A percentile compares a stretch with the other conserved stretches of the same genome.
Evolutionary conservation across 2,888 invertebrate species (phyloP).

Genomic region (Eristalis tenax): DNA sequence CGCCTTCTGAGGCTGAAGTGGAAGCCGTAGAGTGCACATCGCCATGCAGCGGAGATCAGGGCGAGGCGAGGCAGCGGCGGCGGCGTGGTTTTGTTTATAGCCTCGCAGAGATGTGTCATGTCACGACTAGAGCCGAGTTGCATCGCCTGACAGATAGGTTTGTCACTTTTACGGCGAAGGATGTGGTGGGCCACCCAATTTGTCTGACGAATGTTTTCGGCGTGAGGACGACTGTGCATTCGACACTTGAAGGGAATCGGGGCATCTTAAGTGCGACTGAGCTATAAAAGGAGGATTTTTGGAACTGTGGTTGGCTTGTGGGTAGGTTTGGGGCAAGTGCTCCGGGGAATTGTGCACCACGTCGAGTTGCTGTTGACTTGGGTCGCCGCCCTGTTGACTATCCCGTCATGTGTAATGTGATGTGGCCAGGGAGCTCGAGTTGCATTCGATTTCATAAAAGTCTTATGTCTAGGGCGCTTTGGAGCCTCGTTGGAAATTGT

Average conservation of each 20-base stretch:
- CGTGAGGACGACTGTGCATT: too few relatives aligned
- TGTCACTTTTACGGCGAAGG: slow-evolving; percentile 66
- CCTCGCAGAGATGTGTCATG: slow-evolving; percentile 44
- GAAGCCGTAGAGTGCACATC: slow-evolving; percentile 10
- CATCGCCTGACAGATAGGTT: slow-evolving; percentile 68
- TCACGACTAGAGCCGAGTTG: slow-evolving; percentile 11
- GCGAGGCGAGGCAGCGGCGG: slow-evolving; percentile 7
- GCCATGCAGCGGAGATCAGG: too few relatives aligned
- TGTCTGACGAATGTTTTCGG: slow-evolving; percentile 18
- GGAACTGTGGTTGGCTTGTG: background rate
- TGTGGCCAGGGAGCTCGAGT: too few relatives aligned
- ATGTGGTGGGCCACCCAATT: slow-evolving; percentile 71
- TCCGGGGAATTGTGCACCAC: background rate
- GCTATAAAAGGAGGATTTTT: background rate
- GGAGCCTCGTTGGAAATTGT: too few relatives aligned
- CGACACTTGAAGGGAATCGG: too few relatives aligned
- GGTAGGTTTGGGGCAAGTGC: background rate
- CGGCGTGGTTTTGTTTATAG: slow-evolving; percentile 36
- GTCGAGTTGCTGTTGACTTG: background rate
- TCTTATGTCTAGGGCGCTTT: too few relatives aligned
- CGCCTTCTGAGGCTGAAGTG: slow-evolving; percentile 14
- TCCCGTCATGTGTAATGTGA: too few relatives aligned
- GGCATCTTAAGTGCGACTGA: background rate
- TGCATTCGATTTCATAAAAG: too few relatives aligned
- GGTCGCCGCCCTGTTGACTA: too few relatives aligned